A percentile compares a stretch with the other conserved stretches of the same genome.
phyloP scores from a whole-genome alignment of 2,113 vertebrate genomes.

The Limanda limanda region DNA sequence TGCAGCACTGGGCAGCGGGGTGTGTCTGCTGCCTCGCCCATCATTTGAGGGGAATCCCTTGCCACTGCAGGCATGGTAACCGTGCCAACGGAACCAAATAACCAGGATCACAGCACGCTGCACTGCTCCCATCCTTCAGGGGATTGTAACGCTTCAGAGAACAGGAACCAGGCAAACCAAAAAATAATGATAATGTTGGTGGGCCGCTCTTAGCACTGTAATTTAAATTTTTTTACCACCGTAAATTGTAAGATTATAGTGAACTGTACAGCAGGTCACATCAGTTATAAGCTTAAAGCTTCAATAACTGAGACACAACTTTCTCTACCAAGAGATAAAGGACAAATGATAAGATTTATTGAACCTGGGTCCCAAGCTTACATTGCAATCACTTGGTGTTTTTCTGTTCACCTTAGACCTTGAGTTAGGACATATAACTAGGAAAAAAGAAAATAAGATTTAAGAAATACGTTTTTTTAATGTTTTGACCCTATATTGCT shows the following conservation, averaged over 20 bases:
- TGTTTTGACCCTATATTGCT: too few relatives aligned
- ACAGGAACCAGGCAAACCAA: neutral
- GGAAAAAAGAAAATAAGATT: neutral
- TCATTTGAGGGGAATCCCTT: slow-evolving; percentile 73
- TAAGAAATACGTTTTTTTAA: neutral
- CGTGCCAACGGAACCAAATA: slow-evolving; percentile 46
- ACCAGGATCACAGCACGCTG: neutral
- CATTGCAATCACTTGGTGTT: neutral
- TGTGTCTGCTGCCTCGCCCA: slow-evolving; percentile 79
- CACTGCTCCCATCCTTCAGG: neutral
- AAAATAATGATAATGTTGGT: neutral
- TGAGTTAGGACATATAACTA: neutral
- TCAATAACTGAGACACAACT: neutral
- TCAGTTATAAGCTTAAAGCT: neutral
- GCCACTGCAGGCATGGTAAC: slow-evolving; percentile 72
- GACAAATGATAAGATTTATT: neutral
- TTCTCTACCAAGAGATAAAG: neutral
- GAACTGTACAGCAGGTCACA: neutral
- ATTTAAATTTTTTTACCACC: neutral
- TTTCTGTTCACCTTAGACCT: neutral
- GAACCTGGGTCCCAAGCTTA: neutral
- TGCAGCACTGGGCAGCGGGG: slow-evolving; percentile 72
- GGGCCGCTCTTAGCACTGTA: neutral
- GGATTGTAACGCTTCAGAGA: neutral
- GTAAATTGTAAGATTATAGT: neutral